phyloP scores from a whole-genome alignment of 53 echinoderm and acorn worm genomes.

The Crossaster papposus region DNA sequence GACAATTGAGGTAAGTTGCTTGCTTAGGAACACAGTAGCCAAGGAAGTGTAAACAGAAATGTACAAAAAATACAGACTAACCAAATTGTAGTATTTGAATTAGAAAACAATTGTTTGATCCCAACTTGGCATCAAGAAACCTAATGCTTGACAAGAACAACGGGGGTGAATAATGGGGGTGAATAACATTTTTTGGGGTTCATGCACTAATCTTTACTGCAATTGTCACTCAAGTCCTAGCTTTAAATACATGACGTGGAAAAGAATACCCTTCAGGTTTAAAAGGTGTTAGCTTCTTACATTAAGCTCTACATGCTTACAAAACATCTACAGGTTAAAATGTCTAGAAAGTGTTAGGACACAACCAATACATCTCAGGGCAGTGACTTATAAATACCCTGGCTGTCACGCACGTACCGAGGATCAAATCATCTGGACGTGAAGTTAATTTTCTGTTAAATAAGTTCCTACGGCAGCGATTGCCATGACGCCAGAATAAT shows the following conservation, averaged over 20 bases:
- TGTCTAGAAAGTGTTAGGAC: not conserved
- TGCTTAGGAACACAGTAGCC: not conserved
- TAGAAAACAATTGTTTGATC: not conserved
- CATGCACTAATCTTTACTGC: not conserved
- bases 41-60: not conserved
- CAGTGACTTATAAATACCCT: constrained; percentile 14
- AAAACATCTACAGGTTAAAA: not conserved
- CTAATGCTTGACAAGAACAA: not conserved
- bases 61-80: not conserved
- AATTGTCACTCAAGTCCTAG: not conserved
- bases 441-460: constrained; percentile 28
- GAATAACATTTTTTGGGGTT: not conserved
- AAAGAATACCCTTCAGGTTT: not conserved
- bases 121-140: not conserved
- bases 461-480: not conserved
- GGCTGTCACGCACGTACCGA: not conserved
- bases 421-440: constrained; percentile 12
- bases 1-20: not conserved
- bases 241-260: not conserved
- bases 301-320: not conserved
- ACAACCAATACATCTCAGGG: not conserved
- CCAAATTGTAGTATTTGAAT: not conserved
- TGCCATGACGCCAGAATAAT: too few relatives aligned
- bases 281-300: not conserved
- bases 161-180: not conserved